Evolutionary conservation across 2,113 vertebrate genomes (phyloP).

Genomic region (Corynorhinus townsendii): DNA sequence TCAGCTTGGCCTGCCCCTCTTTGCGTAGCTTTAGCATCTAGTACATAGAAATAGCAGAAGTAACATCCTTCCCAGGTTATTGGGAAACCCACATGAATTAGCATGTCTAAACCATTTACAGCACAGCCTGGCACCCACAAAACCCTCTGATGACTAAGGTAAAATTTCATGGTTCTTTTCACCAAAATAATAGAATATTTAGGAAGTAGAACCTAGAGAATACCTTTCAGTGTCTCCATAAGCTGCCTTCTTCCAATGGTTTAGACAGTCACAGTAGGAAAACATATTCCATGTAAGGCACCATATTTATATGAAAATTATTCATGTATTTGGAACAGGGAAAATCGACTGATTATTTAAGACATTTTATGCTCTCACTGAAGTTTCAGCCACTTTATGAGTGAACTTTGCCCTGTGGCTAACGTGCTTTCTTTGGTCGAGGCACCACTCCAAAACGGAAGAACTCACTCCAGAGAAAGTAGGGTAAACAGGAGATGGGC

Average conservation of each 20-base stretch:
- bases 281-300: background rate
- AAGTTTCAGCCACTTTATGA: background rate
- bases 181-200: background rate
- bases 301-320: background rate
- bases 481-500: constrained; percentile 53
- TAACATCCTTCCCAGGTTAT: background rate
- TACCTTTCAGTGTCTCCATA: background rate
- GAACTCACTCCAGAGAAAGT: constrained; percentile 44
- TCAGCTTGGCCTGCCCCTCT: too few species aligned
- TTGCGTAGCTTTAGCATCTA: background rate
- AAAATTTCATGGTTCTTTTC: background rate
- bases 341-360: background rate
- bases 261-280: background rate
- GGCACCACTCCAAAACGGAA: background rate
- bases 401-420: background rate
- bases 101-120: background rate
- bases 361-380: background rate
- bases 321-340: background rate
- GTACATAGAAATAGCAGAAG: background rate
- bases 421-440: background rate
- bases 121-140: background rate
- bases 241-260: background rate
- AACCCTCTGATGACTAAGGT: background rate
- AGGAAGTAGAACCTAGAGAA: background rate
- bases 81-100: background rate